These are phyloP conservation scores for Dasysyrphus tricinctus DNA, from an alignment of 2,888 invertebrate species.

Conservation along the genomic window DNA sequence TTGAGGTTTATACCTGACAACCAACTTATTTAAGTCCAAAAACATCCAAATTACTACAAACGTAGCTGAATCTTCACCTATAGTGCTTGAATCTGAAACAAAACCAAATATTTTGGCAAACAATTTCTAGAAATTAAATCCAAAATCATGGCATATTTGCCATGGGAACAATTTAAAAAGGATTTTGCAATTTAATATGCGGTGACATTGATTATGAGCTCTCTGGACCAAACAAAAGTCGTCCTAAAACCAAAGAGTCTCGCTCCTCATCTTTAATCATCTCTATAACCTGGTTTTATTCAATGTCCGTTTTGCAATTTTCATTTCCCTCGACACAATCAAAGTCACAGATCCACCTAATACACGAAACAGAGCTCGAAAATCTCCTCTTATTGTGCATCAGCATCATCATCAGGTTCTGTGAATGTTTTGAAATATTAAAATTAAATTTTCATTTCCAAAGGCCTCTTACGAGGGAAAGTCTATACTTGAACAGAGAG, in stretches of 20 bases:
- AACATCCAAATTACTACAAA: not conserved
- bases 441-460: conserved; percentile 66
- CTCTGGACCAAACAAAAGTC: not conserved
- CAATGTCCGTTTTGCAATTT: conserved; percentile 35
- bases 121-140: conserved; percentile 36
- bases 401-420: conserved; percentile 27
- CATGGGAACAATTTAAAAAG: conserved; percentile 19
- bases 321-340: conserved; percentile 29
- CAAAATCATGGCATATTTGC: conserved; percentile 11
- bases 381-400: conserved; percentile 34
- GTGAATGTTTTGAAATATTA: conserved; percentile 60
- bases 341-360: not conserved
- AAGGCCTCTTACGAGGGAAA: conserved; percentile 15
- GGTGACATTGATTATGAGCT: conserved; percentile 21
- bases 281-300: conserved; percentile 32
- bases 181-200: conserved; percentile 25
- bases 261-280: conserved; percentile 19
- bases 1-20: not conserved
- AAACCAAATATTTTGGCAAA: not conserved
- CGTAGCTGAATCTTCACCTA: not conserved
- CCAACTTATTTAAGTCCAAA: not conserved
- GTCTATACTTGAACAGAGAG: not conserved
- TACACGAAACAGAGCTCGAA: conserved; percentile 12
- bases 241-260: not conserved
- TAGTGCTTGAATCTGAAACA: no score